Evolutionary conservation across 2,797 vertebrate species (phyloP), one percentile per base, ranked within the genome.

Genomic region (Dendrocincla fuliginosa): DNA sequence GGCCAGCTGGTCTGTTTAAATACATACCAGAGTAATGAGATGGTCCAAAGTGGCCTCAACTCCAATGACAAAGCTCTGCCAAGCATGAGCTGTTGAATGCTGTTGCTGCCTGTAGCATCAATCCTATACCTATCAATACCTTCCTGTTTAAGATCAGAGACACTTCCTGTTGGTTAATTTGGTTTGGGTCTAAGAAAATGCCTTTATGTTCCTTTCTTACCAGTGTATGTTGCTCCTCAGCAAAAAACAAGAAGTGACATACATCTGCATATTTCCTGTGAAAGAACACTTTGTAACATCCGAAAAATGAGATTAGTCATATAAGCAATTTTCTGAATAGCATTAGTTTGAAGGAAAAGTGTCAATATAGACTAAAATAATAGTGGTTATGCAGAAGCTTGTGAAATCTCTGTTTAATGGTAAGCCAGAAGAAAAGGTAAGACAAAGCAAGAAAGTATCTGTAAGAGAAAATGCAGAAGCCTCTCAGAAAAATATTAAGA

Each of bases 1-100:
- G 88, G 78, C 79, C 82, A 91, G 32, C 63, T 96, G 63, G 63
- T 95, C 46, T 89, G 63, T 93, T 96, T 91, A 97, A 97, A 94
- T 77, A 28, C 12, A 23, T 33, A 7, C 44, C 96, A 84, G 84
- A 37, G 25, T 59, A 90, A 93, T 77, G 79, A 81, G 81, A 83
- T 94, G 28, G 65, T 59, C 60, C 83, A 65, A 87, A 91, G 46
- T 63, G 84, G 52, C 25, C 84, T 61, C 20, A 60, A 10, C 81
- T 92, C 85, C 83, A 89, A 5, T 57, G 85, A 83, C 82, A 84
- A 47, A 77, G 41, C 70, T 71, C 75, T 84, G 42, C 42, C 60
- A 63, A 90, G 83, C 69, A 28, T 77, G 41, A 74, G 55, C 3
- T 49, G 44, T 5, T 82, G 56, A 35, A 33, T 49, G 23, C 32